phyloP scores from a whole-genome alignment of 2,797 vertebrate genomes.

The Gambusia yucatana region DNA sequence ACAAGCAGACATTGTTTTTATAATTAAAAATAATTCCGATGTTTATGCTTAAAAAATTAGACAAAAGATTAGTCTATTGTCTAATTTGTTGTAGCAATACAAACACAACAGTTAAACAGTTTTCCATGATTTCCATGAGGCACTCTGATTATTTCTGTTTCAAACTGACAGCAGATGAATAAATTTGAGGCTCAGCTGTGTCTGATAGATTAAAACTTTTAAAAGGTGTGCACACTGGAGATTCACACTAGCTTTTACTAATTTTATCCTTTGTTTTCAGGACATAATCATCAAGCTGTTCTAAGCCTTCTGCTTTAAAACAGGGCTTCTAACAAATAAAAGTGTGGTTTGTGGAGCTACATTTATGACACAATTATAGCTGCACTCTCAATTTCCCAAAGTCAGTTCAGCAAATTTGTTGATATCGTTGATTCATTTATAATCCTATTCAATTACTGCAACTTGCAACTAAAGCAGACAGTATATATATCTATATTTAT shows the following conservation, averaged over 20 bases:
- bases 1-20: neutral
- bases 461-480: neutral
- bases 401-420: neutral
- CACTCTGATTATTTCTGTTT: neutral
- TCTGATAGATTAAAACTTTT: neutral
- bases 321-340: conserved; percentile 1
- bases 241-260: neutral
- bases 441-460: neutral
- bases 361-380: neutral
- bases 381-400: neutral
- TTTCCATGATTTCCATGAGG: neutral
- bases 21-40: neutral
- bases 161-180: neutral
- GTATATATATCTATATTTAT: no score
- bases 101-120: neutral
- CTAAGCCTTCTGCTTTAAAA: conserved; percentile 1
- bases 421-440: neutral
- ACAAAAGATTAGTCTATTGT: neutral
- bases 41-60: neutral
- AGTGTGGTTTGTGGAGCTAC: neutral
- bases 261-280: neutral
- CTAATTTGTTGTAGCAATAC: neutral
- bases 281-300: neutral
- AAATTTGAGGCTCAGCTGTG: conserved; percentile 2
- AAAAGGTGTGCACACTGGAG: conserved; percentile 2